These are phyloP conservation scores for Macrophya alboannulata DNA, from an alignment of 2,888 invertebrate genomes.

Conservation along the genomic window DNA sequence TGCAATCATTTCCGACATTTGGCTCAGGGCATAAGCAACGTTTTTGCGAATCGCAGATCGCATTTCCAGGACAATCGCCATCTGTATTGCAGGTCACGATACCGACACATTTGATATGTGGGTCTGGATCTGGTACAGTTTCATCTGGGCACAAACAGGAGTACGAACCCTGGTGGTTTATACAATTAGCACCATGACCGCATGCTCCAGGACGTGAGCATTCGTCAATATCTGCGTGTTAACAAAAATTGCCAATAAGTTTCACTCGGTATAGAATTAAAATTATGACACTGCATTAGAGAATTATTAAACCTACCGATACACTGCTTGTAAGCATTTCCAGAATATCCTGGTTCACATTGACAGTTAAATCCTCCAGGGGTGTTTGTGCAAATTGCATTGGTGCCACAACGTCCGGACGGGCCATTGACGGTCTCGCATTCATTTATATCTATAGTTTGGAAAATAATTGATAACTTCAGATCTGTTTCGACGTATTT, in stretches of 20 bases:
- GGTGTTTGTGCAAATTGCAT: constrained; percentile 91
- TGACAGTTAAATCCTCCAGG: constrained; percentile 91
- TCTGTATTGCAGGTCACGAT: constrained; percentile 89
- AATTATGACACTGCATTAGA: constrained; percentile 15
- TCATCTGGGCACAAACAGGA: constrained; percentile 92
- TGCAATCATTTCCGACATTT: constrained; percentile 94
- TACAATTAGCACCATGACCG: constrained; percentile 91
- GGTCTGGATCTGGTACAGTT: constrained; percentile 92
- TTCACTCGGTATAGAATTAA: not conserved
- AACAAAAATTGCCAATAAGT: not conserved
- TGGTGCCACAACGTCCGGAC: constrained; percentile 91
- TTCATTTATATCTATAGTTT: constrained; percentile 92
- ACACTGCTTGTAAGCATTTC: constrained; percentile 92
- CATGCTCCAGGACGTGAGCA: constrained; percentile 88
- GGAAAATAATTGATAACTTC: constrained; percentile 20
- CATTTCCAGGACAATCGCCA: constrained; percentile 94
- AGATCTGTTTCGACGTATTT: not conserved
- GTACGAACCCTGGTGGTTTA: constrained; percentile 90
- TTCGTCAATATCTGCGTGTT: constrained; percentile 88
- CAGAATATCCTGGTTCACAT: constrained; percentile 93
- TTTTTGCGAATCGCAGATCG: constrained; percentile 89
- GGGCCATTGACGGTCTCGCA: constrained; percentile 91
- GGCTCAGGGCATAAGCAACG: constrained; percentile 95
- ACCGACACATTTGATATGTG: constrained; percentile 90
- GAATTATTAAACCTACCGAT: constrained; percentile 77